Conservation (phyloP, 2,797 vertebrate genomes). For the Menidia menidia region DNA sequence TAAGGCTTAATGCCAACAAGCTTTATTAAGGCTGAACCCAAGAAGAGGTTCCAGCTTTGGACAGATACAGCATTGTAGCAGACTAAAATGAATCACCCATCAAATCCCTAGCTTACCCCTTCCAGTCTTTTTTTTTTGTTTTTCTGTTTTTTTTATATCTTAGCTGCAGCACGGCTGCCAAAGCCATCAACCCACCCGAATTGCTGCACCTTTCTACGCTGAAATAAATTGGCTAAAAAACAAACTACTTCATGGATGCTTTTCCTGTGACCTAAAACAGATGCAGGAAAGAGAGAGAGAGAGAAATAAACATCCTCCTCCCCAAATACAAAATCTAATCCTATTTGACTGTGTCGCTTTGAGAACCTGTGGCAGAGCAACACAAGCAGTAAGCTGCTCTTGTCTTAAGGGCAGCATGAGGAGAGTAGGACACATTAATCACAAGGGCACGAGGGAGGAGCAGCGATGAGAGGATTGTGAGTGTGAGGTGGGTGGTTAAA, state of each 20-base stretch:
- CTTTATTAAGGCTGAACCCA: conserved; percentile 75
- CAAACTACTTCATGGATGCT: conserved; percentile 63
- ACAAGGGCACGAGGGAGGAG: conserved; percentile 63
- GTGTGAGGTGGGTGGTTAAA: conserved; percentile 66
- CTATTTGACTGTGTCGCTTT: conserved; percentile 71
- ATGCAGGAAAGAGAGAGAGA: conserved; percentile 32
- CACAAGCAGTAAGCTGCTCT: conserved; percentile 69
- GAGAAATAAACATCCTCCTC: conserved; percentile 30
- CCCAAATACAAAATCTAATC: conserved; percentile 70
- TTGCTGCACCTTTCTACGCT: conserved; percentile 67
- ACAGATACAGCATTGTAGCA: conserved; percentile 71
- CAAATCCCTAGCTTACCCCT: conserved; percentile 70
- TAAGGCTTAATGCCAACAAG: conserved; percentile 67
- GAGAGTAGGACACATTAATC: conserved; percentile 71
- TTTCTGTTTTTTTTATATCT: conserved; percentile 61
- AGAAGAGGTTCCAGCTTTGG: conserved; percentile 71
- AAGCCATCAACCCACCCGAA: conserved; percentile 70
- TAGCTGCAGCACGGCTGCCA: conserved; percentile 60
- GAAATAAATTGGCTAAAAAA: conserved; percentile 70
- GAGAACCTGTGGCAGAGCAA: conserved; percentile 58
- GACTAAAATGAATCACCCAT: conserved; percentile 78
- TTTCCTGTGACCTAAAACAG: conserved; percentile 48
- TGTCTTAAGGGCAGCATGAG: conserved; percentile 72
- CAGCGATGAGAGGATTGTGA: conserved; percentile 44
- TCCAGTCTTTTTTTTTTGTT: conserved; percentile 57